A percentile compares a stretch with the other conserved stretches of the same genome.
Conservation (phyloP, 2,888 invertebrate species). For the Rambutsinella grinnellia region DNA sequence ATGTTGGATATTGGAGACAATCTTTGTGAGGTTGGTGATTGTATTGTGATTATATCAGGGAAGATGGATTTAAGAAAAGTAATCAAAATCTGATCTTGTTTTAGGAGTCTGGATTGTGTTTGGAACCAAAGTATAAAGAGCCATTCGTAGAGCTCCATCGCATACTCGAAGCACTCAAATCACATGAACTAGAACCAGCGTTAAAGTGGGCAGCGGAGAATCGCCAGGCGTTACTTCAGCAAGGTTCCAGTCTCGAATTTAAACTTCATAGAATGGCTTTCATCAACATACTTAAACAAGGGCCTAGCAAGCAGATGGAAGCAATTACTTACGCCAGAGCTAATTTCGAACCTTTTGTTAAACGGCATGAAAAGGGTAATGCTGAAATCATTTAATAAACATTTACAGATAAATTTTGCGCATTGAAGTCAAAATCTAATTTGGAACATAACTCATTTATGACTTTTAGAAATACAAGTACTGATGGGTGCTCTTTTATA, state of each 20-base stretch:
- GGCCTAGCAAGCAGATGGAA: conserved; percentile 80
- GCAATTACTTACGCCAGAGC: conserved; percentile 89
- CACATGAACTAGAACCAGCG: conserved; percentile 85
- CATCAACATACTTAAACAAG: conserved; percentile 79
- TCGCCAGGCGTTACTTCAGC: conserved; percentile 78
- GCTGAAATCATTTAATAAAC: neutral
- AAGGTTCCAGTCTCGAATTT: conserved; percentile 69
- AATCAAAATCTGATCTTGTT: conserved; percentile 67
- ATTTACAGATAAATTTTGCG: neutral
- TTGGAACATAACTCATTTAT: conserved; percentile 15
- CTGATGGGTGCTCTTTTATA: conserved; percentile 89
- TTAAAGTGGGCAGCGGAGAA: conserved; percentile 88
- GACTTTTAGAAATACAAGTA: conserved; percentile 79
- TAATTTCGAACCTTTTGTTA: conserved; percentile 85
- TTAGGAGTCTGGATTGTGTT: conserved; percentile 79
- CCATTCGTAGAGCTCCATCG: conserved; percentile 88
- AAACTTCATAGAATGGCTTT: conserved; percentile 82
- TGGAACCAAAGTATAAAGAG: conserved; percentile 78
- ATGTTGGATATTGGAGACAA: conserved; percentile 92
- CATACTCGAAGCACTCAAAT: conserved; percentile 87
- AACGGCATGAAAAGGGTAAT: conserved; percentile 80
- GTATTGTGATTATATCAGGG: no score
- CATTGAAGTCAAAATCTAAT: neutral
- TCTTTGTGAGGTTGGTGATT: conserved; percentile 74
- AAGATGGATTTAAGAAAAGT: neutral